phyloP scores from a whole-genome alignment of 2,888 invertebrate species.

The Coleophora flavipennella region DNA sequence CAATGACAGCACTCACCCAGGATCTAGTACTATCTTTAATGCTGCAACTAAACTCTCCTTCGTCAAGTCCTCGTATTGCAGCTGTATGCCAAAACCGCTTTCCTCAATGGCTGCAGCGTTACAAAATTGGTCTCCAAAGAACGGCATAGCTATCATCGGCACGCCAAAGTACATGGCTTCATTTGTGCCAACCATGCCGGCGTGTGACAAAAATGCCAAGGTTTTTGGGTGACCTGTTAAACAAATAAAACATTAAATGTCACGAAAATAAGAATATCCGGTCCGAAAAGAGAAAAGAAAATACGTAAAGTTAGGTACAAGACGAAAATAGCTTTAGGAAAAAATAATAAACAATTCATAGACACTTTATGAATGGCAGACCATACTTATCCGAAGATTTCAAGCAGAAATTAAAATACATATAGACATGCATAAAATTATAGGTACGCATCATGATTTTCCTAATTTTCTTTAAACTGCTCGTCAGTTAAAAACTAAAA shows the following conservation, averaged over 20 bases:
- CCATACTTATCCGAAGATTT: no score
- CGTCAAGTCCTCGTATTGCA: constrained; percentile 58
- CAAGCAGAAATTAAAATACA: no score
- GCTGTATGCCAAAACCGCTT: constrained; percentile 61
- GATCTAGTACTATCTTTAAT: constrained; percentile 64
- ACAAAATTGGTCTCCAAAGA: constrained; percentile 72
- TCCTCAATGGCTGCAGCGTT: constrained; percentile 72
- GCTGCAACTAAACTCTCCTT: constrained; percentile 66
- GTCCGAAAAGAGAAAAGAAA: no score
- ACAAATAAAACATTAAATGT: neutral
- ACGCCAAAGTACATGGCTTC: constrained; percentile 75
- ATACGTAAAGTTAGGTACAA: no score
- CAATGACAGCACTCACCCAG: constrained; percentile 49
- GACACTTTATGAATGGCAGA: no score
- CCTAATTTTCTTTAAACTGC: no score
- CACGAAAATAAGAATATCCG: no score
- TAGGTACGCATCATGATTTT: no score
- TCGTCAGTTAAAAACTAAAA: no score
- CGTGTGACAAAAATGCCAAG: constrained; percentile 72
- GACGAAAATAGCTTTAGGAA: no score
- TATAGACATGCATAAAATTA: no score
- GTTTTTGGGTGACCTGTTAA: constrained; percentile 71
- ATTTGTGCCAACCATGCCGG: constrained; percentile 72
- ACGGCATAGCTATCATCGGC: constrained; percentile 72
- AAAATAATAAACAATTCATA: no score